Base-by-base conservation (phyloP, 2,888 invertebrate genomes). In the Drosophila buzzatii region DNA sequence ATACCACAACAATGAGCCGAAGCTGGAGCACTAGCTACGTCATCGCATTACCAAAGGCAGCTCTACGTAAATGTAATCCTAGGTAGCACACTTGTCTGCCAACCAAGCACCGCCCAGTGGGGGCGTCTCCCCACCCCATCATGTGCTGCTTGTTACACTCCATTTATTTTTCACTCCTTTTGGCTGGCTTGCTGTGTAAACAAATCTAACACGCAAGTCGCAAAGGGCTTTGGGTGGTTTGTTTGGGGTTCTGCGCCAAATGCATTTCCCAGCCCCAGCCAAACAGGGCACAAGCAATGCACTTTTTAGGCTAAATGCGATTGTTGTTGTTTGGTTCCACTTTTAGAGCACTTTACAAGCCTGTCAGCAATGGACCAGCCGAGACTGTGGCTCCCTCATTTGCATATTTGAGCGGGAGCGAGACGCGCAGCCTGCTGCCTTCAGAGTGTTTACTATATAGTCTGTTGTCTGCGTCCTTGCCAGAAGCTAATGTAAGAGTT, bases 91-190 rank as follows among this genome's bases (percentile, higher is more conserved):
- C 45, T 35, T 49, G 45, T 66, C 53, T 39, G 23, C 14, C 49
- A 1, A 0, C 1, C 27, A 35, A 27, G 5, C 10, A 10, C 35
- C 35, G 10, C 16, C 14, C 9, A 3, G 0, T 27, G 27, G 6
- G 1, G 27, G 3, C 3, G 12, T 0, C 14, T 1, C 9, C 4
- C 27, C 4, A 0, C 5, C 49, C 9, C 31, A n/a, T 39, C 45
- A 35, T 56, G 55, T 67, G 39, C 39, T 62, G 57, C 74, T 57
- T 81, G 79, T 77, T 76, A 86, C 83, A 86, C 89, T 88, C 86
- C 86, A 86, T 90, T 86, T 86, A 90, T 81, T 86, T 88, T 86
- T 86, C 86, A 88, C 90, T 90, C 86, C 88, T 82, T 85, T 73
- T 69, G 59, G 65, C 57, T 66, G 63, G 23, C 58, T 63, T 56